Evolutionary conservation across 2,888 invertebrate genomes (phyloP), one percentile per base, ranked within the genome.

Genomic region (Chydorus sphaericus): DNA sequence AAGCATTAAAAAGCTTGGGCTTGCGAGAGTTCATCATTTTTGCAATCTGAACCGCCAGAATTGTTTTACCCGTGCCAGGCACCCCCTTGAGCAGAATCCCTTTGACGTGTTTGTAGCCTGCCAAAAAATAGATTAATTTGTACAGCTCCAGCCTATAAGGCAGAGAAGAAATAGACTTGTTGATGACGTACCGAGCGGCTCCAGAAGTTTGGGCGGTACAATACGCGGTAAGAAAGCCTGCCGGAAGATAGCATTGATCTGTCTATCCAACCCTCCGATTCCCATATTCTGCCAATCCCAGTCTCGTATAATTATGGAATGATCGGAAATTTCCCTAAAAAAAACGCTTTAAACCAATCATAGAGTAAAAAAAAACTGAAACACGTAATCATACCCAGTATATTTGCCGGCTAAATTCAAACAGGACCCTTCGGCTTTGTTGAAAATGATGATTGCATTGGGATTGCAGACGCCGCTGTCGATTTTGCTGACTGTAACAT

Each of bases 231-330:
- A 96, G 74, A 98, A 98, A 1, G 98, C 97, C 70, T 98, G 79
- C 62, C 98, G 79, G 73, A 98, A 98, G 65, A 99, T 97, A 18
- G 94, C 91, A 68, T 91, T 93, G 74, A 98, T 98, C 71, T 99
- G 96, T 54, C 83, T 85, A 69, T 96, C 96, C 67, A 98, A 73
- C 67, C 98, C 98, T 64, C 98, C 98, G 67, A 99, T 96, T 58
- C 98, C 98, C 93, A 99, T 96, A 73, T 93, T 91, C 63, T 92
- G 87, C 70, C 98, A 98, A 73, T 99, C 92, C 94, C 96, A 99
- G 68, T 96, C 94, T 1, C 97, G 97, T 70, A 96, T 96, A 64
- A 98, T 97, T 64, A 98, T 92, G 1, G 92, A 90, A 66, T 90
- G 89, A 1, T 87, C 80, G 0, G 79, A 77, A 64, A 78, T 76